A percentile compares a stretch with the other conserved stretches of the same genome.
These are phyloP conservation scores for Phalacrocorax pelagicus DNA, from an alignment of 2,113 vertebrate genomes.

Conservation along the genomic window DNA sequence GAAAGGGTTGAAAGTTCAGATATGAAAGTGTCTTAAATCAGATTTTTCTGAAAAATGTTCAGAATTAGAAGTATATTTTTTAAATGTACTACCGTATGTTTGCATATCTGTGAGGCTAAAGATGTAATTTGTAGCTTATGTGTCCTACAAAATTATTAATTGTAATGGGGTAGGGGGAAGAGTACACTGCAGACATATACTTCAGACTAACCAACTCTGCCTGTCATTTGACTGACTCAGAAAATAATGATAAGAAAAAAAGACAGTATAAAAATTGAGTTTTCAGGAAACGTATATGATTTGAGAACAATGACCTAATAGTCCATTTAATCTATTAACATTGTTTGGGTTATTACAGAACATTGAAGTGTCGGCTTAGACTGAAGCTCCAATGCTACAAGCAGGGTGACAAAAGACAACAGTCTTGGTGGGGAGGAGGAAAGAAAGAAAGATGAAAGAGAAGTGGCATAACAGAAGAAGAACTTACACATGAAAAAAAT, in stretches of 20 bases:
- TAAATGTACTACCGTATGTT: neutral
- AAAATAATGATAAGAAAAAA: neutral
- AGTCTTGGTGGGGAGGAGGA: rapidly evolving
- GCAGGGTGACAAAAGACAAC: neutral
- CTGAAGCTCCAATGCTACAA: neutral
- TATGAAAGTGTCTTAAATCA: neutral
- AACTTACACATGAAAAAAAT: neutral
- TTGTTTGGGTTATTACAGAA: neutral
- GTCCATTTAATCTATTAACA: neutral
- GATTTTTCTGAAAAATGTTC: neutral
- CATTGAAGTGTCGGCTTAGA: rapidly evolving
- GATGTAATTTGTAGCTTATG: neutral
- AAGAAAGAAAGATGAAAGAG: neutral
- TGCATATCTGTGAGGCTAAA: neutral
- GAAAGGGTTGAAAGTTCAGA: neutral
- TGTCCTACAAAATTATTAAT: neutral
- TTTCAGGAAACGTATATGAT: neutral
- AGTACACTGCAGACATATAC: neutral
- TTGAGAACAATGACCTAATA: neutral
- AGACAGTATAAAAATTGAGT: neutral
- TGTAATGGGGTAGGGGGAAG: neutral
- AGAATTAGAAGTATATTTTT: neutral
- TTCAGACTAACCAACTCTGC: neutral
- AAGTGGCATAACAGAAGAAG: neutral
- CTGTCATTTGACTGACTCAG: neutral